Conservation (phyloP, 64 coral and sea anemone species). For the Cladopsammia gracilis region DNA sequence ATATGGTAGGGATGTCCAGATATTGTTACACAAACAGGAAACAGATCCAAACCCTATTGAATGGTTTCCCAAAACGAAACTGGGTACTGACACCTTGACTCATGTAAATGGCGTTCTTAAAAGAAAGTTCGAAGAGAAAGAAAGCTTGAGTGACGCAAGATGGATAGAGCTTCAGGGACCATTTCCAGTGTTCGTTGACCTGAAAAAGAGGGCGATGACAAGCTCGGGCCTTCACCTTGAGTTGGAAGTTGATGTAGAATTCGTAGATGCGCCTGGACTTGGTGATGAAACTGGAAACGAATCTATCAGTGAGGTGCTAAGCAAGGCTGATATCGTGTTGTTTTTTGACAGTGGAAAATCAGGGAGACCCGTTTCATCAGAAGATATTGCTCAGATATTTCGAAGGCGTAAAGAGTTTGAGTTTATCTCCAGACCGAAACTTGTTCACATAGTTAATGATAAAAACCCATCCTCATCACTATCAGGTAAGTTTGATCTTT, state of each 20-base stretch:
- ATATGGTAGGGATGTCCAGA: slow-evolving; percentile 13
- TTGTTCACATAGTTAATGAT: slow-evolving; percentile 23
- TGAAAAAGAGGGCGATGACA: slow-evolving; percentile 21
- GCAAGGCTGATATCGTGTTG: slow-evolving; percentile 55
- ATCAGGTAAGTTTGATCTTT: neutral
- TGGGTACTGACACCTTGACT: neutral
- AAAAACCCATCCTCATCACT: neutral
- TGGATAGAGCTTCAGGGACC: slow-evolving; percentile 51
- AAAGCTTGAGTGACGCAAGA: neutral
- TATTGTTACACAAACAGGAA: neutral
- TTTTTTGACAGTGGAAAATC: slow-evolving; percentile 49
- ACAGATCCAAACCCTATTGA: neutral
- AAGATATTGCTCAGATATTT: slow-evolving; percentile 65
- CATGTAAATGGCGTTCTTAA: neutral
- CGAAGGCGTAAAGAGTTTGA: slow-evolving; percentile 31
- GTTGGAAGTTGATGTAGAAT: slow-evolving; percentile 56
- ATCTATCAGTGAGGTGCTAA: slow-evolving; percentile 23
- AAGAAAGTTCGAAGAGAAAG: slow-evolving; percentile 21
- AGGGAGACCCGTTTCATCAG: slow-evolving; percentile 44
- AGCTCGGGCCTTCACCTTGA: neutral
- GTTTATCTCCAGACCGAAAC: slow-evolving; percentile 58
- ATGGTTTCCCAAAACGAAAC: neutral
- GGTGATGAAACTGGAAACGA: slow-evolving; percentile 50
- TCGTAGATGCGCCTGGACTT: slow-evolving; percentile 56
- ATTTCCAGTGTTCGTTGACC: slow-evolving; percentile 46